phyloP scores from a whole-genome alignment of 2,797 vertebrate species.

The Crypturellus tataupa region DNA sequence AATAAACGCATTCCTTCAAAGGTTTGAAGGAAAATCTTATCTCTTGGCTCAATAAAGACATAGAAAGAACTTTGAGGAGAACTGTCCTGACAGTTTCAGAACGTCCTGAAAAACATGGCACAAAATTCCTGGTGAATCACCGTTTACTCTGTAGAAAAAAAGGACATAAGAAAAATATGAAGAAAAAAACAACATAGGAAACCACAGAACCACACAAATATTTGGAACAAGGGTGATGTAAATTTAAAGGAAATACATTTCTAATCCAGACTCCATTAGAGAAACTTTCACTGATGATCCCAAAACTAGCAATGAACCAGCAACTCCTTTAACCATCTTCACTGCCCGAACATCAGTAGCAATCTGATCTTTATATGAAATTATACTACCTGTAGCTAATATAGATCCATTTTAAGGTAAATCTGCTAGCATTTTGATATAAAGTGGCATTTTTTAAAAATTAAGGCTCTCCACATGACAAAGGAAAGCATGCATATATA shows the following conservation, averaged over 20 bases:
- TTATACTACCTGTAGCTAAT: background rate
- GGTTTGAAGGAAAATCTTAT: background rate
- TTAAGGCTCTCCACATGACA: background rate
- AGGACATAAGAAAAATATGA: background rate
- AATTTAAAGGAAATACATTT: background rate
- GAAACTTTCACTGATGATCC: background rate
- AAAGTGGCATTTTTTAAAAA: background rate
- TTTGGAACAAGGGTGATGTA: background rate
- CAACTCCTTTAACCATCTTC: background rate
- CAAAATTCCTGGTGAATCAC: background rate
- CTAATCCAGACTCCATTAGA: background rate
- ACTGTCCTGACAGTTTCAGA: background rate
- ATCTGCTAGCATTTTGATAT: background rate
- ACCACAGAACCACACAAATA: background rate
- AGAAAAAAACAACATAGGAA: background rate
- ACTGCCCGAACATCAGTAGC: background rate
- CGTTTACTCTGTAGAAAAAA: background rate
- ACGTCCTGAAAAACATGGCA: background rate
- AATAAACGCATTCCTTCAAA: background rate
- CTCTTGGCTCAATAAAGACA: background rate
- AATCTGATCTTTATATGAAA: background rate
- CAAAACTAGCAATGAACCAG: rapidly evolving
- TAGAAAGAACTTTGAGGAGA: background rate
- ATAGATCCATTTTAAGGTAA: background rate
- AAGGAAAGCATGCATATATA: background rate